phyloP scores from a whole-genome alignment of 2,113 vertebrate genomes.

The Acanthisitta chloris region DNA sequence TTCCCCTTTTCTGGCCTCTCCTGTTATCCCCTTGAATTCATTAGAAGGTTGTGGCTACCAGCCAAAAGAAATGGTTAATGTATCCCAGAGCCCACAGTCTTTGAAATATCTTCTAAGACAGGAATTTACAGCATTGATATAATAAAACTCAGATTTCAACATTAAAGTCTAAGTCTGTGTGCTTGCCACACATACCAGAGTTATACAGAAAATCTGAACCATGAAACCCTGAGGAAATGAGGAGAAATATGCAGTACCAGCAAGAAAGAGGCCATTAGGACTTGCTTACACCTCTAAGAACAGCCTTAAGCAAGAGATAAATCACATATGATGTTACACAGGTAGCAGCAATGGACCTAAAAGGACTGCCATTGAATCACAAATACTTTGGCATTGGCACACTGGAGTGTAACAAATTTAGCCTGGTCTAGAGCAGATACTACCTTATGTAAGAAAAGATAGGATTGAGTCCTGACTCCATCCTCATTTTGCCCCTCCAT shows the following conservation, averaged over 20 bases:
- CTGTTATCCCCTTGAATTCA: not conserved
- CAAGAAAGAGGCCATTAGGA: not conserved
- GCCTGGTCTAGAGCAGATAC: not conserved
- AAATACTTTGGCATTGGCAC: not conserved
- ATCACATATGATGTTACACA: not conserved
- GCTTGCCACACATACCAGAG: not conserved
- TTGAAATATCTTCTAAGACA: slow-evolving; percentile 29
- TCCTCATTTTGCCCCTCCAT: not conserved
- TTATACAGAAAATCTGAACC: not conserved
- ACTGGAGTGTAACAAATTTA: not conserved
- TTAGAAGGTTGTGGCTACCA: not conserved
- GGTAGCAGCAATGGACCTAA: not conserved
- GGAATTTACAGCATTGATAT: slow-evolving; percentile 10
- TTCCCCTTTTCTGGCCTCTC: slow-evolving; percentile 1
- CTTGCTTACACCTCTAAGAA: not conserved
- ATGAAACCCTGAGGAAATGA: not conserved
- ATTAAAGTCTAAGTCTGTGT: not conserved
- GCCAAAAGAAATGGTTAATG: slow-evolving; percentile 38
- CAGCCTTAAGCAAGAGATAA: not conserved
- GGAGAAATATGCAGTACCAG: not conserved
- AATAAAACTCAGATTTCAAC: slow-evolving; percentile 23
- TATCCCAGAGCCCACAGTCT: not conserved
- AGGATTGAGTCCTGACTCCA: not conserved
- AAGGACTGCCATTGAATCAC: not conserved
- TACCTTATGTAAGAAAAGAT: not conserved